Percentiles rank a stretch among this genome's conserved stretches.
Evolutionary conservation across 2,888 invertebrate species (phyloP).

Genomic region (Drosophila mettleri): DNA sequence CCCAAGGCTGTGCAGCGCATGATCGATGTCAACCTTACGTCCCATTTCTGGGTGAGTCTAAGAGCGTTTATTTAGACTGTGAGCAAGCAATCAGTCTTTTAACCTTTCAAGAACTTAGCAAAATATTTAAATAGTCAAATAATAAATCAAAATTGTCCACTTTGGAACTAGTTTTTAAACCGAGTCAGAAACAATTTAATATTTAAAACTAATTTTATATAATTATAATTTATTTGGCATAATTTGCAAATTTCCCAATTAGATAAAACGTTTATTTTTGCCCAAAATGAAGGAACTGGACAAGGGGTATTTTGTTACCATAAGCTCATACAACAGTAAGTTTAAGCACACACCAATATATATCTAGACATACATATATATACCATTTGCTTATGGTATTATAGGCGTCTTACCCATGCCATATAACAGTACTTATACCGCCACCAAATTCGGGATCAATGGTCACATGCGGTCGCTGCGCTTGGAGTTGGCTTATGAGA

Average conservation of each 20-base stretch:
- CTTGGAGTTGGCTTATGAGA: constrained; percentile 71
- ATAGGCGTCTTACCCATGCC: constrained; percentile 52
- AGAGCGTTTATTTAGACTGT: too few relatives aligned
- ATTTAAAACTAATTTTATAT: too few relatives aligned
- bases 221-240: too few relatives aligned
- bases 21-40: constrained; percentile 84
- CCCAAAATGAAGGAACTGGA: constrained; percentile 82
- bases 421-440: constrained; percentile 70
- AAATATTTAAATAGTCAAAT: too few relatives aligned
- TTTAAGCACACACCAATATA: not conserved
- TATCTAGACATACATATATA: not conserved
- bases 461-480: constrained; percentile 80
- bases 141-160: too few relatives aligned
- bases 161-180: too few relatives aligned
- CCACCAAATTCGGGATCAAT: constrained; percentile 83
- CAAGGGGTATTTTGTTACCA: constrained; percentile 83
- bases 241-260: not conserved
- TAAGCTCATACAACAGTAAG: constrained; percentile 80
- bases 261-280: constrained; percentile 83
- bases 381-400: not conserved
- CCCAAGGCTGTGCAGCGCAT: constrained; percentile 81
- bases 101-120: too few relatives aligned
- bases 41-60: constrained; percentile 84
- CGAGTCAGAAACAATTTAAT: too few relatives aligned
- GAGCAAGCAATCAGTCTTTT: not conserved